phyloP scores from a whole-genome alignment of 2,113 vertebrate species.

The Poeciliopsis retropinna region DNA sequence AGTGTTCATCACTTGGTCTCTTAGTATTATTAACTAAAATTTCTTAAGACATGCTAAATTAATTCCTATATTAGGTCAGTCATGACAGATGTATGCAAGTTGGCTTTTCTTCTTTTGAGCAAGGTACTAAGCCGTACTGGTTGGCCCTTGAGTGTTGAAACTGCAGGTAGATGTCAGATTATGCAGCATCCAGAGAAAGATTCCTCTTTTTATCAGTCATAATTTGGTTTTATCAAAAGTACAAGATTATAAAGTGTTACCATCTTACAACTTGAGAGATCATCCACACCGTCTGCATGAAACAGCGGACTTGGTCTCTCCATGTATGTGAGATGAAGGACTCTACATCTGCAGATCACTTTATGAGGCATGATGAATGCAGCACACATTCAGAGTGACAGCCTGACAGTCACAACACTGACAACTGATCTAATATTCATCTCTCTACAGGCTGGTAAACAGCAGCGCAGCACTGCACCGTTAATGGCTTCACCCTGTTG shows the following conservation, averaged over 20 bases:
- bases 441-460: slow-evolving; percentile 28
- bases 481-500: slow-evolving; percentile 37
- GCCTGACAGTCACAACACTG: slow-evolving; percentile 56
- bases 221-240: background rate
- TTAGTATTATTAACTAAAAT: too few species aligned
- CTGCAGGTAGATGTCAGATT: too few species aligned
- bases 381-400: slow-evolving; percentile 65
- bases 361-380: slow-evolving; percentile 67
- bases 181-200: too few species aligned
- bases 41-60: too few species aligned
- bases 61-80: too few species aligned
- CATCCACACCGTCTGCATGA: slow-evolving; percentile 7
- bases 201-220: too few species aligned
- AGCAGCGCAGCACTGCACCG: slow-evolving; percentile 12
- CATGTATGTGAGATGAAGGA: slow-evolving; percentile 40
- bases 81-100: too few species aligned
- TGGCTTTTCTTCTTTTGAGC: too few species aligned
- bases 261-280: background rate
- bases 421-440: slow-evolving; percentile 58
- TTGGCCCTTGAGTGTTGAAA: too few species aligned
- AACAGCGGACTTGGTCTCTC: background rate
- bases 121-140: too few species aligned
- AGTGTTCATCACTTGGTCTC: too few species aligned
- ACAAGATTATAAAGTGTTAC: background rate
- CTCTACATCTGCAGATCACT: slow-evolving; percentile 19